Base-by-base conservation (phyloP, 2,888 invertebrate genomes). In the Morpho deidamia region DNA sequence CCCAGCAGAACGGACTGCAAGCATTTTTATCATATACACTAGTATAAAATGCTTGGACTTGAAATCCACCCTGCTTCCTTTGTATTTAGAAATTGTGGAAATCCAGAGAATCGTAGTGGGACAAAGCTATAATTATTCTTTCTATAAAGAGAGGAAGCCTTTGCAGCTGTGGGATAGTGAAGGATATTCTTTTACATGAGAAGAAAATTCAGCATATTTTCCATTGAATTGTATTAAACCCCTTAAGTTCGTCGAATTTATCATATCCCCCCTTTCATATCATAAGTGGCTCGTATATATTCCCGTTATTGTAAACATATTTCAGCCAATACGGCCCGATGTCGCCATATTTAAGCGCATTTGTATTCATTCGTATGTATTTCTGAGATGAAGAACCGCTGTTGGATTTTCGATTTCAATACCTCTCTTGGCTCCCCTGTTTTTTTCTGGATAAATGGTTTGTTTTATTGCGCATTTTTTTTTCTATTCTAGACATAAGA, bases 251-350 rank as follows among this genome's bases (percentile, higher is more conserved):
- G 53, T 54, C 50, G 51, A 45, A 53, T 51, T 53, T 59, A 65
- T 59, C 58, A 53, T 69, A 72, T 72, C 69, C 72, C 73, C n/a
- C 71, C 72, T 71, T 71, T 74, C 72, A 79, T 79, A 71, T 75
- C 69, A 63, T 76, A 82, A 82, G 77, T 78, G 76, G 66, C 66
- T 69, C 74, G 65, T 50, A 52, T 80, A 76, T 72, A 74, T 68
- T 67, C 64, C 60, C 67, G 71, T 80, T 81, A 83, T 83, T 83
- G 83, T 83, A 74, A 83, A 80, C 82, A 83, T 83, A 83, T 83
- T 80, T 83, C 78, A 83, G 70, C 69, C 70, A 70, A 80, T 81
- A 78, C 72, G 59, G 66, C 73, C 63, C 63, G 53, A 52, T 67
- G 66, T 59, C 67, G 75, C 69, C 69, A 70, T 74, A 74, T 75